Evolutionary conservation across 2,888 invertebrate species (phyloP).

Genomic region (Drosophila rellima): DNA sequence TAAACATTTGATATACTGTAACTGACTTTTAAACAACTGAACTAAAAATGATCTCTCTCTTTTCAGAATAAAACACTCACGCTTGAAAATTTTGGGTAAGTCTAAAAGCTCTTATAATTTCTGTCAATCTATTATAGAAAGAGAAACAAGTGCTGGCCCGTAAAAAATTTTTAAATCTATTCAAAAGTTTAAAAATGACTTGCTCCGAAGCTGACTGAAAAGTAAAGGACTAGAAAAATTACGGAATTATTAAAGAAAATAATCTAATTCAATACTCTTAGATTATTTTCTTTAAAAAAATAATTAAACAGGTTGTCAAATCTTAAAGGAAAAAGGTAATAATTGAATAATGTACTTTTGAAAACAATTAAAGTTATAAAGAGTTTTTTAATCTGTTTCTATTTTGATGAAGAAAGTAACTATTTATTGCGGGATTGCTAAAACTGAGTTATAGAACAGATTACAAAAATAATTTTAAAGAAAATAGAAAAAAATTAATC

Average conservation of each 20-base stretch:
- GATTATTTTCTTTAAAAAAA: too few relatives aligned
- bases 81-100: conserved; percentile 44
- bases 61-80: conserved; percentile 27
- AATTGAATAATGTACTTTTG: too few relatives aligned
- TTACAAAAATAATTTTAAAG: neutral
- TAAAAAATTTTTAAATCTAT: neutral
- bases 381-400: too few relatives aligned
- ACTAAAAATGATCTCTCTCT: conserved; percentile 16
- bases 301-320: too few relatives aligned
- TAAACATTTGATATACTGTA: conserved; percentile 25
- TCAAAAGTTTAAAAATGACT: neutral
- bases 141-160: conserved; percentile 58
- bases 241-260: neutral
- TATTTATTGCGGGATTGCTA: too few relatives aligned
- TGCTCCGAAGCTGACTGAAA: neutral
- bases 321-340: too few relatives aligned
- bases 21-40: conserved; percentile 25
- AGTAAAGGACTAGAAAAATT: neutral
- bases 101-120: neutral
- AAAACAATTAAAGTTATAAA: too few relatives aligned
- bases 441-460: neutral
- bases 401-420: too few relatives aligned
- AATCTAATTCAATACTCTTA: neutral
- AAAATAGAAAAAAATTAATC: too few relatives aligned
- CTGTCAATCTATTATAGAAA: neutral